Conservation (phyloP, 2,113 vertebrate species). For the Phylloscopus trochilus region DNA sequence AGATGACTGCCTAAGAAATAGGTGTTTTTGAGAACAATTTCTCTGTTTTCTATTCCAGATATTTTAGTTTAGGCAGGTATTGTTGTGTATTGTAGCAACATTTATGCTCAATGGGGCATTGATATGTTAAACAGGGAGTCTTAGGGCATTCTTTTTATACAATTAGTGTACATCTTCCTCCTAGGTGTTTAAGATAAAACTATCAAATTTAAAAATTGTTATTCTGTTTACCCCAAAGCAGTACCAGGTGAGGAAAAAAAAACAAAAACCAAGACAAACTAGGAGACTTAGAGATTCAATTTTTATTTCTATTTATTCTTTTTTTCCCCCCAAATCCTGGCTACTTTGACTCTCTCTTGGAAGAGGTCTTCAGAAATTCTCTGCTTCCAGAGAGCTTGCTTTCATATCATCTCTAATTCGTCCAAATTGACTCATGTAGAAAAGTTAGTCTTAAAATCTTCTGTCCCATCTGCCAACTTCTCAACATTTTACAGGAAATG, state of each 20-base stretch:
- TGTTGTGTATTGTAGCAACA: neutral
- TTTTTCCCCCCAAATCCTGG: neutral
- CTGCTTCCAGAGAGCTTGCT: neutral
- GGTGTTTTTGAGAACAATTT: neutral
- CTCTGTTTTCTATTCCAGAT: neutral
- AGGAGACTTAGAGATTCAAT: neutral
- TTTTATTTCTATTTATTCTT: neutral
- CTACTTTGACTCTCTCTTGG: neutral
- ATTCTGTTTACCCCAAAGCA: neutral
- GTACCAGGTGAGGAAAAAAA: neutral
- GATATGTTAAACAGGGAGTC: neutral
- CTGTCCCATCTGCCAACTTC: constrained; percentile 31
- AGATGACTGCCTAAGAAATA: neutral
- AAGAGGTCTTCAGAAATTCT: neutral
- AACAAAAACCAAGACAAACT: neutral
- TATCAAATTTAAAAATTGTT: neutral
- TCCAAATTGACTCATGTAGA: neutral
- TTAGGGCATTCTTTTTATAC: neutral
- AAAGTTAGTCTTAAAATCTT: constrained; percentile 43
- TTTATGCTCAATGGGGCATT: neutral
- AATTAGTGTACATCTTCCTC: neutral
- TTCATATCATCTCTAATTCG: neutral
- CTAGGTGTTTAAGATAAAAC: neutral
- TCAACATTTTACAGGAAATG: constrained; percentile 8
- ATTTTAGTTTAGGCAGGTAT: neutral